Base-by-base conservation (phyloP, 2,888 invertebrate genomes). In the Allacma fusca region DNA sequence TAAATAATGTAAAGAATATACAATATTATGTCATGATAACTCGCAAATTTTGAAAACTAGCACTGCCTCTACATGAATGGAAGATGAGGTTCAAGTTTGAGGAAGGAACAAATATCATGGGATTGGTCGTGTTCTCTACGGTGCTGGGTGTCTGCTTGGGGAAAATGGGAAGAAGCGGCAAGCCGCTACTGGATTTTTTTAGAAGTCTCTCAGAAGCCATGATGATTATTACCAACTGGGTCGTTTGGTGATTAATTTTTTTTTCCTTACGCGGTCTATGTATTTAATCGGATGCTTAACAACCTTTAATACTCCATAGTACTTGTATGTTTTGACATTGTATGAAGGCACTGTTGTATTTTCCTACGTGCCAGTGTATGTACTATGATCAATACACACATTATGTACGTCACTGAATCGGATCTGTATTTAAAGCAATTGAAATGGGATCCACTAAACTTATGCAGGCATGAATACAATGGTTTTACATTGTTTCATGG, bases 171-270 rank as follows among this genome's bases (percentile, higher is more conserved):
- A 91, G 92, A 24, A 89, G 91, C 85, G 96, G 96, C 65, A 91
- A 91, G 83, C 92, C 96, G 2, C 87, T 98, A 80, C 90, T 95
- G 80, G 90, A 92, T 79, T 95, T 98, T 88, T 97, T 97, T 88
- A 91, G 92, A 79, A 89, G 93, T 98, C 87, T 98, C 19, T 94
- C 95, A 23, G 96, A 97, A 85, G 95, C 96, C 29, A 95, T 96
- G 92, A 98, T 98, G 97, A 92, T 93, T 78, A 95, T 98, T 81
- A 97, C 98, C 78, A 92, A 93, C 78, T 94, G 96, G 92, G 97
- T 98, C 82, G 97, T 98, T 87, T 97, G 97, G 96, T 96, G 87
- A 89, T 88, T 74, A 62, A 50, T 12, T 50, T 50, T 50, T 50
- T 50, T 50, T 50, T 13, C 50, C 50, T 50, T 34, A 34, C 34